Conservation (phyloP, 2,797 vertebrate species). For the Valencia hispanica region DNA sequence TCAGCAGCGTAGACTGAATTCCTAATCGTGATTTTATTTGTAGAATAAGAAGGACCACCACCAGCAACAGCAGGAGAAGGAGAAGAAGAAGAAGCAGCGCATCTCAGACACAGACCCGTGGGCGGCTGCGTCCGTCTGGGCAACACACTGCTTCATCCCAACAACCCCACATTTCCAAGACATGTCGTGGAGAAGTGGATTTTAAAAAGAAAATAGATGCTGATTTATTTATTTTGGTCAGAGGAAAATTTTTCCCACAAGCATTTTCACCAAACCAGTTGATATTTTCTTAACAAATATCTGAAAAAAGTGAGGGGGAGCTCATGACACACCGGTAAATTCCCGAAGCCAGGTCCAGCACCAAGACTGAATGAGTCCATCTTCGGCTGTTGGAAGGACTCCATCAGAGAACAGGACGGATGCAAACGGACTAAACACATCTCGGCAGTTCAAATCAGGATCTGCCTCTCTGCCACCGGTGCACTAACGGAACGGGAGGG, state of each 20-base stretch:
- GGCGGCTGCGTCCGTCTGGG: slow-evolving; percentile 73
- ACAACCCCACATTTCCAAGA: slow-evolving; percentile 41
- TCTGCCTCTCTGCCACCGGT: slow-evolving; percentile 53
- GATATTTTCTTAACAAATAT: slow-evolving; percentile 45
- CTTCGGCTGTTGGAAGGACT: slow-evolving; percentile 61
- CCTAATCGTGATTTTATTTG: slow-evolving; percentile 31
- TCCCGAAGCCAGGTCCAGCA: slow-evolving; percentile 45
- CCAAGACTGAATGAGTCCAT: slow-evolving; percentile 71
- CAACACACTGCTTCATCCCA: slow-evolving; percentile 47
- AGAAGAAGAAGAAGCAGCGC: slow-evolving; percentile 11
- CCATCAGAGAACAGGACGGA: slow-evolving; percentile 60
- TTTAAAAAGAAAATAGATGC: slow-evolving; percentile 45
- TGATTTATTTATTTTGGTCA: slow-evolving; percentile 49
- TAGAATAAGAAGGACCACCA: slow-evolving; percentile 24
- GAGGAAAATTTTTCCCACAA: slow-evolving; percentile 33
- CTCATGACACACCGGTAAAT: slow-evolving; percentile 56
- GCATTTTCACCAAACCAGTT: slow-evolving; percentile 59
- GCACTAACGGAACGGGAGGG: slow-evolving; percentile 41
- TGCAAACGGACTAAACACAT: slow-evolving; percentile 59
- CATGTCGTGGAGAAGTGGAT: slow-evolving; percentile 59
- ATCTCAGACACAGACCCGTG: slow-evolving; percentile 73
- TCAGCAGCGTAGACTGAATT: slow-evolving; percentile 29
- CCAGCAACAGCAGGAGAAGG: slow-evolving; percentile 14
- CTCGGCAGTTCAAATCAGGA: slow-evolving; percentile 46
- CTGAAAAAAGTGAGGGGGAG: slow-evolving; percentile 32